Percentiles rank a stretch among this genome's conserved stretches.
phyloP scores from a whole-genome alignment of 2,113 vertebrate species.

The Dipodomys stephensi region DNA sequence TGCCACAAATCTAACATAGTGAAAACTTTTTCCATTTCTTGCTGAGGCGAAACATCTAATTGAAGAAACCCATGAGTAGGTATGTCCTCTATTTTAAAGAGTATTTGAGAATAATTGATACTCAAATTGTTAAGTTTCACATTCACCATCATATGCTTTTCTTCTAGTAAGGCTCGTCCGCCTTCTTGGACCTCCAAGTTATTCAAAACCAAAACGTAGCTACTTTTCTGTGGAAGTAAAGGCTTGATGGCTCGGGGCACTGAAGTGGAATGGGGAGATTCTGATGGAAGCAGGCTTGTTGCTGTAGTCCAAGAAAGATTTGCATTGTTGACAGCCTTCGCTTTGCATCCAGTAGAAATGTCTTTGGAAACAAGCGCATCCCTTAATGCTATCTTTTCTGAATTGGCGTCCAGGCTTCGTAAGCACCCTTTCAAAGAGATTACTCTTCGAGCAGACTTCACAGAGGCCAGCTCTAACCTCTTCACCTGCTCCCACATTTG shows the following conservation, averaged over 20 bases:
- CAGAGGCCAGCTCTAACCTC: conserved; percentile 87
- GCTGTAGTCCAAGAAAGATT: conserved; percentile 67
- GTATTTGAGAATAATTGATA: conserved; percentile 91
- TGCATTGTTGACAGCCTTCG: conserved; percentile 76
- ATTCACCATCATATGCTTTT: conserved; percentile 91
- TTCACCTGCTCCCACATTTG: conserved; percentile 85
- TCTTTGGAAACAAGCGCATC: conserved; percentile 92
- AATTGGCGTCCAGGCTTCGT: conserved; percentile 88
- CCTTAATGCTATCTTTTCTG: conserved; percentile 88
- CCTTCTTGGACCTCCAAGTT: conserved; percentile 92
- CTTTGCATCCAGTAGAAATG: conserved; percentile 93
- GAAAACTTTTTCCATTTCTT: conserved; percentile 88
- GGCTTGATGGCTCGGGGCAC: conserved; percentile 80
- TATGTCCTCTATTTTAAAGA: conserved; percentile 89
- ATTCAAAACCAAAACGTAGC: conserved; percentile 88
- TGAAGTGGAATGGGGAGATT: conserved; percentile 75
- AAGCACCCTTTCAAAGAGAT: conserved; percentile 95
- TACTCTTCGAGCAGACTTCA: conserved; percentile 89
- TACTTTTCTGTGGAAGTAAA: conserved; percentile 82
- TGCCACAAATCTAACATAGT: conserved; percentile 92
- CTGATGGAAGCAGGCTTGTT: conserved; percentile 57
- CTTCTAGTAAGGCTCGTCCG: conserved; percentile 88
- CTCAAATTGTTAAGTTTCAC: conserved; percentile 91
- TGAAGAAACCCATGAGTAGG: conserved; percentile 90
- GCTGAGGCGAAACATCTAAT: conserved; percentile 86